Base-by-base conservation (phyloP, 2,113 vertebrate species). In the Chaetorhynchus papuensis region DNA sequence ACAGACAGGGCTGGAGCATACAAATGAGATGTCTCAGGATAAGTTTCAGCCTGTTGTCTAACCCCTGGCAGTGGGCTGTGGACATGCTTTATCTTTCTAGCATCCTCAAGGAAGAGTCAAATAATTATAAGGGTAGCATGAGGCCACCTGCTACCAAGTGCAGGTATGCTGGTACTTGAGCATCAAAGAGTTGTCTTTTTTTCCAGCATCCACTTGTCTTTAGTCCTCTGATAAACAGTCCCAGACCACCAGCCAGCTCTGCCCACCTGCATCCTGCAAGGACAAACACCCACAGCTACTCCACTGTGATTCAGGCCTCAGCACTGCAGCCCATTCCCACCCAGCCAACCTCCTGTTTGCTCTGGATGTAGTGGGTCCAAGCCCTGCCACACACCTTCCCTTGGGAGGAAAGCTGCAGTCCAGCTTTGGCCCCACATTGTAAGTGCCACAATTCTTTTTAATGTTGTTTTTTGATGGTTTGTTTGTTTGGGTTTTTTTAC, bases 21-120 rank as follows among this genome's bases (percentile, higher is more conserved):
- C 41, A 81, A 91, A 94, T 83, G 52, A 94, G 56, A 37, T n/a
- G n/a, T 37, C 41, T 87, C 77, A 52, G 70, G 80, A 39, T 37
- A 84, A 22, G 27, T 66, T 87, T 84, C 37, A n/a, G 21, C 44
- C 81, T 64, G 24, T 52, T 8, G 6, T 37, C 33, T 31, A 64
- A 13, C 1, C 16, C 49, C 45, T 41, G 33, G 72, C 47, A 52
- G 37, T 21, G n/a, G 44, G 20, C 41, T 79, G 30, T 64, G 61
- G 44, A 71, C 41, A 68, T 1, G 9, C 19, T 84, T 89, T 79
- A 22, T 76, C 59, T 83, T 64, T 28, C 20, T 39, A 65, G 35
- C 41, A 49, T n/a, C 57, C 28, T 53, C 54, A 65, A 17, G 28
- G 65, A 68, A 85, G 47, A 9, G 6, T 68, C 19, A 47, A 20